A percentile compares a stretch with the other conserved stretches of the same genome.
phyloP scores from a whole-genome alignment of 2,113 vertebrate species.

The Microtus richardsoni region DNA sequence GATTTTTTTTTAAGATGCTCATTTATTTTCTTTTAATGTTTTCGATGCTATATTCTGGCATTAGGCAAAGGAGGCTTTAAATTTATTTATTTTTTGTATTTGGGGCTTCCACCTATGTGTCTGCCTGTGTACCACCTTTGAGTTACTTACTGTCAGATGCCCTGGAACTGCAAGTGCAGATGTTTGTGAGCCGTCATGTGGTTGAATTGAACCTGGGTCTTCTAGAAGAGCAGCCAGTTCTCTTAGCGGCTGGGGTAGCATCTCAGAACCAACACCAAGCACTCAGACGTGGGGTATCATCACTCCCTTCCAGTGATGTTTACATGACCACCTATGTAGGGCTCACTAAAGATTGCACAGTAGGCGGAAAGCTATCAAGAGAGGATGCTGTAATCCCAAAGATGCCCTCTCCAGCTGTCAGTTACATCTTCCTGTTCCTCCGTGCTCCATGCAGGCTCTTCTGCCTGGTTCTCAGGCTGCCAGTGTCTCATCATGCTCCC shows the following conservation, averaged over 20 bases:
- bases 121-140: background rate
- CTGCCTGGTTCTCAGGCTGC: background rate
- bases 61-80: background rate
- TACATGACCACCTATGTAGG: accelerated
- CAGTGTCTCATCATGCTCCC: background rate
- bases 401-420: background rate
- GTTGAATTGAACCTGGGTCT: background rate
- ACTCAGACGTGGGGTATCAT: background rate
- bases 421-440: background rate
- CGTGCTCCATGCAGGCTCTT: accelerated
- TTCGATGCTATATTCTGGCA: background rate
- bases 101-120: background rate
- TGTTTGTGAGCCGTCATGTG: background rate
- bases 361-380: background rate
- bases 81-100: background rate
- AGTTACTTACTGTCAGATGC: background rate
- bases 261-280: background rate
- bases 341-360: background rate
- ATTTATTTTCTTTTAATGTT: constrained; percentile 41
- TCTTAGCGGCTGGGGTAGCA: background rate
- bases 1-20: background rate
- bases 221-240: background rate
- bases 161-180: background rate
- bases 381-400: background rate
- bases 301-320: background rate